A percentile compares a stretch with the other conserved stretches of the same genome.
Conservation (phyloP, 2,888 invertebrate species). For the Heteromurus nitidus region DNA sequence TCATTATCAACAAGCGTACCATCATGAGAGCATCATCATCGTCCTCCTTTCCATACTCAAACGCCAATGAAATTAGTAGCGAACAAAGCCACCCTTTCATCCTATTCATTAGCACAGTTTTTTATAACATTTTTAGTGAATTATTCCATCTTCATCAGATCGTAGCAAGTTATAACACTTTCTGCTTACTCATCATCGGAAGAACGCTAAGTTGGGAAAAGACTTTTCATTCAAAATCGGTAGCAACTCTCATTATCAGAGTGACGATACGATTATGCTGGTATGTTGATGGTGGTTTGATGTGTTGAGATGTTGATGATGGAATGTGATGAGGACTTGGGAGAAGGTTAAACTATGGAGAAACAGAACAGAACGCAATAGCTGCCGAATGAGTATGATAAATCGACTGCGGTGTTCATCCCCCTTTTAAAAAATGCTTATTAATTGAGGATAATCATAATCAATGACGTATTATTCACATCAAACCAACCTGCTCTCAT, state of each 20-base stretch:
- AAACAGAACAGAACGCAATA: no score
- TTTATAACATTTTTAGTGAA: background rate
- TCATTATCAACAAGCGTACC: background rate
- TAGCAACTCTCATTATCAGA: background rate
- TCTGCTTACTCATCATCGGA: conserved; percentile 9
- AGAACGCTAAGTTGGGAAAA: background rate
- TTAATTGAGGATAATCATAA: no score
- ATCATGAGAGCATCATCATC: background rate
- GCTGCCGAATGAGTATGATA: no score
- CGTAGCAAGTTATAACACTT: background rate
- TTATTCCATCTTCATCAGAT: no score
- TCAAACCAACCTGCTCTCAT: no score
- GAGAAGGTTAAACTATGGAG: no score
- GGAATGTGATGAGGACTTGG: background rate
- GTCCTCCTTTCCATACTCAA: background rate
- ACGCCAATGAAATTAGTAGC: conserved; percentile 2
- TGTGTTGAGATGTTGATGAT: background rate
- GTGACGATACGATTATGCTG: background rate
- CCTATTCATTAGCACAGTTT: background rate
- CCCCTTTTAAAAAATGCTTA: no score
- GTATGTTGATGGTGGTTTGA: no score
- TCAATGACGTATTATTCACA: no score
- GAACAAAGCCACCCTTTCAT: background rate
- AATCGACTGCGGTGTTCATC: no score
- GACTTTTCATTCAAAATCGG: background rate